A percentile compares a stretch with the other conserved stretches of the same genome.
These are phyloP conservation scores for Ericerus pela DNA, from an alignment of 1,140 invertebrate species.

Conservation along the genomic window DNA sequence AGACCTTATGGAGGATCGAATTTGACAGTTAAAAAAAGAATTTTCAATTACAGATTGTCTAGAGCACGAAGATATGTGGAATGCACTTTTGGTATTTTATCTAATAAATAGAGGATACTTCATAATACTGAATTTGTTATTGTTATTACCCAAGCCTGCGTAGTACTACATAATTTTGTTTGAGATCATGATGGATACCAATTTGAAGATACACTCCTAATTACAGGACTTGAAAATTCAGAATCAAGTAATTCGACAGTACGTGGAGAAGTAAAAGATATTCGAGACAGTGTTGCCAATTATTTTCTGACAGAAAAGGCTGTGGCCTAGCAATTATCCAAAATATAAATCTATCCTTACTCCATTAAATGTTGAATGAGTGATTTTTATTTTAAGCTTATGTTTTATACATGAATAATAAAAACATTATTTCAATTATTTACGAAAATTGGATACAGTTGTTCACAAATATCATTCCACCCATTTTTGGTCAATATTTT, in stretches of 20 bases:
- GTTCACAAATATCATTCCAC: background rate
- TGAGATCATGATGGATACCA: conserved; percentile 18
- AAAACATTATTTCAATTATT: background rate
- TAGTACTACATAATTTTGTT: conserved; percentile 19
- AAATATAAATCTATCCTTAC: background rate
- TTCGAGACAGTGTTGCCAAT: conserved; percentile 5
- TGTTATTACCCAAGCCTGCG: conserved; percentile 21
- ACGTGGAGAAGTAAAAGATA: background rate
- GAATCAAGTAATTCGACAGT: background rate
- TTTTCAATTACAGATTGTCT: conserved; percentile 30
- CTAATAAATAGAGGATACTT: conserved; percentile 21
- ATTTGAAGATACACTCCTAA: conserved; percentile 19
- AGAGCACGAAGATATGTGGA: conserved; percentile 28
- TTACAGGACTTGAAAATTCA: conserved; percentile 18
- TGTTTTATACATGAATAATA: background rate
- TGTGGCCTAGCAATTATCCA: background rate
- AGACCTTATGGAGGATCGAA: conserved; percentile 21
- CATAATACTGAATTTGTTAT: conserved; percentile 18
- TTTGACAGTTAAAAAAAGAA: conserved; percentile 20
- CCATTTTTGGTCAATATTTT: background rate
- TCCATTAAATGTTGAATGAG: background rate
- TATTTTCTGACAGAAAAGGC: conserved; percentile 9
- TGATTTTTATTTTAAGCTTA: background rate
- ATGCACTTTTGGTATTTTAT: conserved; percentile 32
- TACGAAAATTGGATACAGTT: no score